Conservation (phyloP, 2,113 vertebrate species). For the Chascanopsetta lugubris region DNA sequence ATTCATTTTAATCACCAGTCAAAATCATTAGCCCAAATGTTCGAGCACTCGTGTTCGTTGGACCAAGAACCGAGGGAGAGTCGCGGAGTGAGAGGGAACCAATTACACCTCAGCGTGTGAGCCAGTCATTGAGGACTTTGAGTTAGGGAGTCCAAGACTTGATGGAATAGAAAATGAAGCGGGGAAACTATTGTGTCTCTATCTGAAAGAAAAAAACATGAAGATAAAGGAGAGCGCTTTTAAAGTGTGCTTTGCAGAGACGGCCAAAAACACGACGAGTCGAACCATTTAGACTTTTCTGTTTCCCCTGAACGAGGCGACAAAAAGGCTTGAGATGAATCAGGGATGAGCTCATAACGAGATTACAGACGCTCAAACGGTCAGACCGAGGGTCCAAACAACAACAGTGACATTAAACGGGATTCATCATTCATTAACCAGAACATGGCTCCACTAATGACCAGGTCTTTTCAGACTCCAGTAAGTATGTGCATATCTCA, state of each 20-base stretch:
- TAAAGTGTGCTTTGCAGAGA: conserved; percentile 38
- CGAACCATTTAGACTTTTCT: conserved; percentile 37
- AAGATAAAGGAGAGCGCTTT: conserved; percentile 38
- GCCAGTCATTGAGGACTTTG: conserved; percentile 62
- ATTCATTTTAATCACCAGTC: conserved; percentile 80
- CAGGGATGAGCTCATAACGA: conserved; percentile 27
- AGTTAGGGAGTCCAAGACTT: conserved; percentile 56
- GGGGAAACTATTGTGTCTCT: conserved; percentile 65
- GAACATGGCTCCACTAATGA: conserved; percentile 32
- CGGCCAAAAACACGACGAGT: conserved; percentile 43
- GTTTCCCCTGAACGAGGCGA: conserved; percentile 32
- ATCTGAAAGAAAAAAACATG: conserved; percentile 32
- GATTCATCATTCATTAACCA: conserved; percentile 37
- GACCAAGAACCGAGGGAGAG: conserved; percentile 54
- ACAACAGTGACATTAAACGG: conserved; percentile 41
- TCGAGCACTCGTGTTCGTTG: conserved; percentile 54
- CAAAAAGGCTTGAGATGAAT: conserved; percentile 56
- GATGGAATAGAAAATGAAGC: conserved; percentile 67
- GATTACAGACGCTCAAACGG: conserved; percentile 26
- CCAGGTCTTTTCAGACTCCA: conserved; percentile 1
- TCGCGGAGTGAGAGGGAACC: conserved; percentile 47
- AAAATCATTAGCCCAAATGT: conserved; percentile 77
- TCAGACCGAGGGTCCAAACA: conserved; percentile 44
- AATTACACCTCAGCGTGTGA: conserved; percentile 73
- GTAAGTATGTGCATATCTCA: neutral